Conservation (phyloP, 2,113 vertebrate genomes). For the Zosterops borbonicus region DNA sequence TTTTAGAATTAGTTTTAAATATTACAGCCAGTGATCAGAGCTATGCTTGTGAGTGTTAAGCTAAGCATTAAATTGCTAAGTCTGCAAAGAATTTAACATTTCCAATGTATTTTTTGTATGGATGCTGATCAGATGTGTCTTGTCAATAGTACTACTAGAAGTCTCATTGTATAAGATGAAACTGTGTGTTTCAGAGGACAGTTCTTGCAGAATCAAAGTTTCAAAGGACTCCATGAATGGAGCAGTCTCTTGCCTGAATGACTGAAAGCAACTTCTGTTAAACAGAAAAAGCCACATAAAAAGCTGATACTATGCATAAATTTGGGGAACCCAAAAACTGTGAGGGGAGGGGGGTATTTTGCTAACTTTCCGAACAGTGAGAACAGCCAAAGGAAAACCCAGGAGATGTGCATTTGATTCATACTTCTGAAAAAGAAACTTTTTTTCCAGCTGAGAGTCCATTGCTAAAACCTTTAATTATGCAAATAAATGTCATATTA, state of each 20-base stretch:
- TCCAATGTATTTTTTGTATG: background rate
- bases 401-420: background rate
- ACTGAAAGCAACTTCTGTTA: background rate
- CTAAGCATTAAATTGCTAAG: background rate
- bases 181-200: background rate
- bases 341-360: background rate
- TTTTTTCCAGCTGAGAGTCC: background rate
- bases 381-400: background rate
- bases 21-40: background rate
- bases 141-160: background rate
- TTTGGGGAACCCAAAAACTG: background rate
- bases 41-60: background rate
- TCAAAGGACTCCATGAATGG: background rate
- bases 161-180: background rate
- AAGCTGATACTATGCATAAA: background rate
- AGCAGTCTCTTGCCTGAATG: background rate
- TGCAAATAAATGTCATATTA: background rate
- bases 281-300: background rate
- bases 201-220: background rate
- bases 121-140: background rate
- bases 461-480: background rate
- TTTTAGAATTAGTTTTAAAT: background rate
- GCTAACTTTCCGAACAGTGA: background rate
- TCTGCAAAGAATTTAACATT: background rate
- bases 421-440: background rate